phyloP scores from a whole-genome alignment of 1,140 invertebrate genomes.

The Sitodiplosis mosellana region DNA sequence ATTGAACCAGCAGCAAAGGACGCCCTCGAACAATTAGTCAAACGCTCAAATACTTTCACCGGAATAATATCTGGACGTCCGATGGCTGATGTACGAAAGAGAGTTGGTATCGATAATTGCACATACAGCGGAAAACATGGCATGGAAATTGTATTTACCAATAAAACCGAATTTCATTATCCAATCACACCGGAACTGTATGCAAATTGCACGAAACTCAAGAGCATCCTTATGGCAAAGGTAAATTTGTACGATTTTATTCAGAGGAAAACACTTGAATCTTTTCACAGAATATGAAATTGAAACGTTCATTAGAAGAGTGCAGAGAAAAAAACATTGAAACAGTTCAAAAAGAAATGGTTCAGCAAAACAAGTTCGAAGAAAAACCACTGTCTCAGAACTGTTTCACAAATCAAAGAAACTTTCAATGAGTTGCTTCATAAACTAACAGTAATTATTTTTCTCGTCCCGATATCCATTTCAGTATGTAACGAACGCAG shows the following conservation, averaged over 20 bases:
- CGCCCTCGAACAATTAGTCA: conserved; percentile 55
- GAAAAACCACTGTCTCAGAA: too few relatives aligned
- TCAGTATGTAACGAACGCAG: not conserved
- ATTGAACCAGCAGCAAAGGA: conserved; percentile 63
- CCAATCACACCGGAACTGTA: conserved; percentile 67
- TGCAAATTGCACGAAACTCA: conserved; percentile 54
- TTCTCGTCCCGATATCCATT: too few relatives aligned
- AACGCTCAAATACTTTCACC: conserved; percentile 68
- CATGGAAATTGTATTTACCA: conserved; percentile 71
- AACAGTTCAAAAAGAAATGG: too few relatives aligned
- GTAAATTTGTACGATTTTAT: conserved; percentile 22
- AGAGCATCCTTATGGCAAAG: conserved; percentile 58
- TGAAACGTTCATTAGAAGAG: too few relatives aligned
- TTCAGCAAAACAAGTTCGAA: too few relatives aligned
- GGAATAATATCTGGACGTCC: conserved; percentile 71
- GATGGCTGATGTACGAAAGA: conserved; percentile 65
- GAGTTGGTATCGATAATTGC: conserved; percentile 71
- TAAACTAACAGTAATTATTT: too few relatives aligned
- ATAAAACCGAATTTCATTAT: conserved; percentile 73
- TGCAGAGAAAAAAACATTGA: not conserved
- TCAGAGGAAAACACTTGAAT: not conserved
- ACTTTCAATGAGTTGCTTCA: too few relatives aligned
- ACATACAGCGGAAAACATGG: conserved; percentile 84
- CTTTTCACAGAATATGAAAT: too few relatives aligned
- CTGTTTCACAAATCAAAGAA: too few relatives aligned